These are phyloP conservation scores for Drosophila cracens DNA, from an alignment of 2,888 invertebrate genomes.

Conservation along the genomic window DNA sequence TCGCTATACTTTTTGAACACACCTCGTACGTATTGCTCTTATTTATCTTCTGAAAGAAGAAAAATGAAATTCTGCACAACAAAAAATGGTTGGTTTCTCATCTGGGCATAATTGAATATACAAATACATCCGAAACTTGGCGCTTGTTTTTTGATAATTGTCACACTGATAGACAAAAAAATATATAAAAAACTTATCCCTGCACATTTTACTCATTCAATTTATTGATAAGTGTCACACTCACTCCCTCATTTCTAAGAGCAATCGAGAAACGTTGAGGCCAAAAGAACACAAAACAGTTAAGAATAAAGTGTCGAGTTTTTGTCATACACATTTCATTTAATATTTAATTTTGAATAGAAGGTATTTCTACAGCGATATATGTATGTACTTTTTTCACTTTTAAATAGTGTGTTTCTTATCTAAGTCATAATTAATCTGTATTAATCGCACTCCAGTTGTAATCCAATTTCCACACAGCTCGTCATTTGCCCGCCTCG, in stretches of 20 bases:
- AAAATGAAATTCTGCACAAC: neutral
- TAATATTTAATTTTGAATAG: slow-evolving; percentile 24
- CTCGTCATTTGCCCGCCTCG: slow-evolving; percentile 88
- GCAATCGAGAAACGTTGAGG: neutral
- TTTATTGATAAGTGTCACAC: slow-evolving; percentile 2
- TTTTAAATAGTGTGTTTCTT: slow-evolving; percentile 19
- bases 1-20: too few species aligned
- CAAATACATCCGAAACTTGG: too few species aligned
- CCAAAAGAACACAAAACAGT: neutral
- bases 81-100: neutral
- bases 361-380: slow-evolving; percentile 31
- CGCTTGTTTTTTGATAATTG: too few species aligned
- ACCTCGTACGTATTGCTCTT: too few species aligned
- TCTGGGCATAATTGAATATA: too few species aligned
- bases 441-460: slow-evolving; percentile 19
- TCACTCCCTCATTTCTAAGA: neutral
- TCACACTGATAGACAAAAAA: neutral
- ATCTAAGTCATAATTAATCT: slow-evolving; percentile 25
- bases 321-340: slow-evolving; percentile 2
- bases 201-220: neutral
- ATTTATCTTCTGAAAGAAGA: too few species aligned
- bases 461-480: neutral
- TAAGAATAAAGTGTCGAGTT: neutral
- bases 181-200: neutral
- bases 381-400: slow-evolving; percentile 5